Evolutionary conservation across 2,797 vertebrate species (phyloP).

Genomic region (Chanos chanos): DNA sequence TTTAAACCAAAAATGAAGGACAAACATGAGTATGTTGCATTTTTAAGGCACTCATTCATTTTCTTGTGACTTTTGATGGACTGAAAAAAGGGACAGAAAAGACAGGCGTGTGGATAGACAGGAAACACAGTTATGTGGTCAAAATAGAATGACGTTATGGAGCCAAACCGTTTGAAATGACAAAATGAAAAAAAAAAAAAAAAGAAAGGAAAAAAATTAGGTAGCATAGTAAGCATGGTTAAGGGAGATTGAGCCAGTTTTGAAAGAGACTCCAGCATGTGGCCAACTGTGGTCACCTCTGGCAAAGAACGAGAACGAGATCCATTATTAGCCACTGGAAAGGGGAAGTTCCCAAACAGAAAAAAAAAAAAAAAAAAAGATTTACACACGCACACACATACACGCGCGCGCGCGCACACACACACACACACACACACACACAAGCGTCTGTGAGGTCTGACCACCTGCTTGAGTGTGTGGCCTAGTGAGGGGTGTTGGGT

Average conservation of each 20-base stretch:
- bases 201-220: slow-evolving; percentile 37
- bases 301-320: slow-evolving; percentile 41
- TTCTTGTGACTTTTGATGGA: no score
- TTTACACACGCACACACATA: slow-evolving; percentile 23
- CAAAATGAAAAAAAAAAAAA: slow-evolving; percentile 18
- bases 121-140: no score
- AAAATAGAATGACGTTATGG: no score
- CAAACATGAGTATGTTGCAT: no score
- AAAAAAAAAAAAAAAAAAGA: background rate
- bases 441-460: slow-evolving; percentile 53
- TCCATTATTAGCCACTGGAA: slow-evolving; percentile 51
- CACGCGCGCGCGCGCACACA: slow-evolving; percentile 3
- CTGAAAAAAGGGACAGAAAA: no score
- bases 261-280: no score
- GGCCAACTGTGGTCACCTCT: slow-evolving; percentile 54
- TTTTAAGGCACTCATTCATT: no score
- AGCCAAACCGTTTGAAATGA: no score
- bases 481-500: slow-evolving; percentile 39
- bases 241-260: slow-evolving; percentile 35
- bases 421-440: slow-evolving; percentile 28
- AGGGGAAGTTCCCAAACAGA: slow-evolving; percentile 34
- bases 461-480: slow-evolving; percentile 57
- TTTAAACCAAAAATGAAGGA: no score
- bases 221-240: slow-evolving; percentile 43
- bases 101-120: no score